Percentiles rank a stretch among this genome's conserved stretches.
Conservation (phyloP, 2,113 vertebrate species). For the Mellivora capensis region DNA sequence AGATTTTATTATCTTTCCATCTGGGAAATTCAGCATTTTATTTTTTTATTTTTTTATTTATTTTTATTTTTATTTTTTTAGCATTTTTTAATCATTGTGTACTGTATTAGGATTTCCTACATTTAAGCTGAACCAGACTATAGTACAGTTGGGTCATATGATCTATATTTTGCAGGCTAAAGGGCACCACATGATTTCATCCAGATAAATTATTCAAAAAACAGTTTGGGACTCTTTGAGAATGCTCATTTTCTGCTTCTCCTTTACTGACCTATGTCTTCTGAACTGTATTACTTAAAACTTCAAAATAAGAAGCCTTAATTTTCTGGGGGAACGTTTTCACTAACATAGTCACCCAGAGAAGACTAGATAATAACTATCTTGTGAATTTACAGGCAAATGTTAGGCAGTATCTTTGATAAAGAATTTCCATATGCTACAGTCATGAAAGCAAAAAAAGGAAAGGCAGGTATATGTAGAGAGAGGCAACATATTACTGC, state of each 20-base stretch:
- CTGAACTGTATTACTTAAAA: constrained; percentile 16
- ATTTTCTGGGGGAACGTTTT: constrained; percentile 55
- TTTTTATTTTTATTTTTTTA: too few species aligned
- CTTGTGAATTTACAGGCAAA: background rate
- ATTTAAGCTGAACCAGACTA: background rate
- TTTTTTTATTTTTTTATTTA: too few species aligned
- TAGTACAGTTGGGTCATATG: background rate
- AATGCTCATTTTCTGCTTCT: constrained; percentile 28
- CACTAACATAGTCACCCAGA: background rate
- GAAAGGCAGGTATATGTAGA: background rate
- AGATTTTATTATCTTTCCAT: background rate
- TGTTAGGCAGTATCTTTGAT: background rate
- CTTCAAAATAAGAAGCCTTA: constrained; percentile 31
- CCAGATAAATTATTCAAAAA: constrained; percentile 61
- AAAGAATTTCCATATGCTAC: background rate
- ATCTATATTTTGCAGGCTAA: constrained; percentile 39
- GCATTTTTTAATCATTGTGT: background rate
- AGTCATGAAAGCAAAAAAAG: background rate
- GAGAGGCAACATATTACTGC: background rate
- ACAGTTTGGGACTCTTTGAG: background rate
- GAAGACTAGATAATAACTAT: background rate
- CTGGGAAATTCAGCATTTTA: background rate
- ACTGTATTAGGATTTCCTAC: background rate
- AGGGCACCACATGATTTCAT: background rate
- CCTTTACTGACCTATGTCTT: constrained; percentile 10